Evolutionary conservation across 2,113 vertebrate genomes (phyloP), one percentile per base, ranked within the genome.

Genomic region (Eolophus roseicapilla): DNA sequence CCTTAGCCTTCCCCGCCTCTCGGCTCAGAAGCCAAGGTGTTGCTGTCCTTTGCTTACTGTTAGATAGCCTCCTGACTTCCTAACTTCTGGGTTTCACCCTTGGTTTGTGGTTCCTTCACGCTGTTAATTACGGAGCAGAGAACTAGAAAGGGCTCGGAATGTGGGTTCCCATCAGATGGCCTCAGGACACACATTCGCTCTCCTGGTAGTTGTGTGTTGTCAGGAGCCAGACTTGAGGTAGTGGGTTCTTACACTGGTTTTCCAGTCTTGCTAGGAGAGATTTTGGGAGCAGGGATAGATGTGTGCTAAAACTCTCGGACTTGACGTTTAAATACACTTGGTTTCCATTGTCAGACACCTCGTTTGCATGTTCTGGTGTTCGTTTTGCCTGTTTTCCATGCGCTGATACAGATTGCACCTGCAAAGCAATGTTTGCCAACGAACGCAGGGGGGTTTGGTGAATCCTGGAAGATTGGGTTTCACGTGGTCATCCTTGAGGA

Each of bases 111-210:
- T 95, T 97, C 78, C 57, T 70, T 77, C 60, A 19, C 49, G 6
- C 67, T 8, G 59, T 63, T 96, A 95, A 95, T 95, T 95, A 70
- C 16, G 52, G 1, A 37, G 68, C 82, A 55, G 85, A 12, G 67
- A 80, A 21, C 16, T 31, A 44, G 77, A 23, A 82, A 49, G 60
- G 18, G 0, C 44, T 85, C 73, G 75, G 78, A 62, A 47, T 91
- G 95, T 80, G 94, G 94, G 6, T 95, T 92, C 74, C 87, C 90
- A 83, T 94, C 11, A 3, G 7, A 67, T 94, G 92, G 94, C 94
- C 93, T 53, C 53, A 0, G 94, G 96, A 91, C 90, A 94, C 14
- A 0, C 14, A 46, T 96, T 97, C 33, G 0, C 71, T 77, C 53
- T 82, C 19, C 31, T 28, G 60, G 52, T 15, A 23, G 64, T 8